Conservation (phyloP, 2,113 vertebrate genomes). For the Pitta sordida region DNA sequence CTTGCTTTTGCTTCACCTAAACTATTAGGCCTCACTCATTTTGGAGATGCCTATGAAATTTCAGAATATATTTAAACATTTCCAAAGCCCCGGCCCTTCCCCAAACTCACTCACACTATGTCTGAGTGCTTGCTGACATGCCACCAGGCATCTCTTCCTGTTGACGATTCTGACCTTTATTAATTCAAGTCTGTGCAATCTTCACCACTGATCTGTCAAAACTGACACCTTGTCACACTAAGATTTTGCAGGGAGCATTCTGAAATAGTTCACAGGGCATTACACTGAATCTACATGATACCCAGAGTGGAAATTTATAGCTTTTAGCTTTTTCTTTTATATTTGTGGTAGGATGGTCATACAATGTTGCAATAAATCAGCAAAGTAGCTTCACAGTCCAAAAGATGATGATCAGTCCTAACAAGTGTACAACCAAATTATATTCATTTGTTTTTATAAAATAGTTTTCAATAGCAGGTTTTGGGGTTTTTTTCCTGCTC, state of each 20-base stretch:
- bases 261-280: conserved; percentile 58
- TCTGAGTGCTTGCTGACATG: conserved; percentile 43
- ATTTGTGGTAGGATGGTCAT: neutral
- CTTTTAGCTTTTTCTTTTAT: neutral
- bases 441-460: conserved; percentile 29
- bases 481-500: conserved; percentile 26
- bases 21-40: neutral
- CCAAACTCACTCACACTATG: neutral
- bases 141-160: conserved; percentile 57
- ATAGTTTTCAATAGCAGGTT: conserved; percentile 39
- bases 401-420: conserved; percentile 13
- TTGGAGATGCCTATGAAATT: neutral
- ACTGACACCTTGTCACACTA: conserved; percentile 71
- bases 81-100: neutral
- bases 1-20: neutral
- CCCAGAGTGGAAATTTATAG: neutral
- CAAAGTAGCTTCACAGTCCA: neutral
- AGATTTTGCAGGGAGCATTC: conserved; percentile 69
- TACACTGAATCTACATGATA: conserved; percentile 27
- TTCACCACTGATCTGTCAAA: conserved; percentile 72
- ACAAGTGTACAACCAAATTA: neutral
- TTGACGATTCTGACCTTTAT: conserved; percentile 81
- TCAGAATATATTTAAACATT: neutral
- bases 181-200: conserved; percentile 73
- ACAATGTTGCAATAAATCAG: conserved; percentile 3